phyloP scores from a whole-genome alignment of 2,888 invertebrate genomes.

The Pinctada fucata region DNA sequence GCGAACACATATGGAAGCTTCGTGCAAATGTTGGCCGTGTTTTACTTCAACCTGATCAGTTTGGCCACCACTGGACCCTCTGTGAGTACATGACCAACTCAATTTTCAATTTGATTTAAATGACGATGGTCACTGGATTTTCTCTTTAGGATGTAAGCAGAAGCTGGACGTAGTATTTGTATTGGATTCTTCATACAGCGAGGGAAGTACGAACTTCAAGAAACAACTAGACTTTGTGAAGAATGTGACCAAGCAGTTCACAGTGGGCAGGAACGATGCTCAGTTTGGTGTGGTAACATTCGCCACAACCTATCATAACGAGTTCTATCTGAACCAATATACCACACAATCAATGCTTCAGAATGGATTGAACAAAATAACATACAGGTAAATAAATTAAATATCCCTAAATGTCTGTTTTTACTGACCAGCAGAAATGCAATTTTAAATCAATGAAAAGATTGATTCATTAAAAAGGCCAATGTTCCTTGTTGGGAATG shows the following conservation, averaged over 20 bases:
- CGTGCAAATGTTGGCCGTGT: no score
- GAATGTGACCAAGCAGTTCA: slow-evolving; percentile 30
- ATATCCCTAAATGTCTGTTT: background rate
- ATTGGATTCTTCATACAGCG: slow-evolving; percentile 54
- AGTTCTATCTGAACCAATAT: slow-evolving; percentile 49
- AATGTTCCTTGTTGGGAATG: no score
- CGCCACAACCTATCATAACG: slow-evolving; percentile 40
- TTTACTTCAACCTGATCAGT: no score
- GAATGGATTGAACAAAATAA: slow-evolving; percentile 40
- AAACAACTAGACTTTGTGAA: slow-evolving; percentile 56
- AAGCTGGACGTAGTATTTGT: slow-evolving; percentile 55
- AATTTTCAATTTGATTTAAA: no score
- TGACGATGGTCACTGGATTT: no score
- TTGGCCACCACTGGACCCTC: no score
- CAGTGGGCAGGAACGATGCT: slow-evolving; percentile 44
- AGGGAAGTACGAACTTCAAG: slow-evolving; percentile 45
- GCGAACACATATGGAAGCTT: no score
- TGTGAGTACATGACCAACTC: no score
- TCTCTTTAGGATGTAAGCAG: slow-evolving; percentile 45
- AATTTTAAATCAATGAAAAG: no score
- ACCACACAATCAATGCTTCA: slow-evolving; percentile 39
- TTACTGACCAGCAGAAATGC: no score
- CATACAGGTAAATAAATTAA: slow-evolving; percentile 20
- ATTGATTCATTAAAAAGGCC: no score
- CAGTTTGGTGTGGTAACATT: slow-evolving; percentile 55